A percentile compares a stretch with the other conserved stretches of the same genome.
Conservation (phyloP, 2,888 invertebrate genomes). For the Dione juno region DNA sequence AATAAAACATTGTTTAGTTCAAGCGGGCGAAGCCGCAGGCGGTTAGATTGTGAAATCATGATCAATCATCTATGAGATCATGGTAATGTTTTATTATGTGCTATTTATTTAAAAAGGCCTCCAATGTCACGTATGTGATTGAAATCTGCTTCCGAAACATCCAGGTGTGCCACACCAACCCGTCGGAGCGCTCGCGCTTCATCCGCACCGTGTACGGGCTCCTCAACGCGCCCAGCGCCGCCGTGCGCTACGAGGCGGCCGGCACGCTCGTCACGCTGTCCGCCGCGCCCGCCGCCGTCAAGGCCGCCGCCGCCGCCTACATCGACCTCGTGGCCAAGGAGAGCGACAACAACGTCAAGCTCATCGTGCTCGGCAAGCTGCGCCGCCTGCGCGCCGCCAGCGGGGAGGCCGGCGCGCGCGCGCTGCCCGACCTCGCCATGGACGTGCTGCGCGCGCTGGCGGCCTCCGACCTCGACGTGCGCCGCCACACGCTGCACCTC, state of each 20-base stretch:
- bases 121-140: too few species aligned
- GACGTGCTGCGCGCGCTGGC: slow-evolving; percentile 97
- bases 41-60: too few species aligned
- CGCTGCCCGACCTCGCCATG: slow-evolving; percentile 96
- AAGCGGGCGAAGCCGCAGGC: too few species aligned
- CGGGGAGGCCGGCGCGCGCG: slow-evolving; percentile 90
- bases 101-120: too few species aligned
- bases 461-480: slow-evolving; percentile 96
- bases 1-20: too few species aligned
- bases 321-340: slow-evolving; percentile 99
- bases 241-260: slow-evolving; percentile 99
- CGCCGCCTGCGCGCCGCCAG: slow-evolving; percentile 94
- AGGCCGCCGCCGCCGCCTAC: slow-evolving; percentile 98
- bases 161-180: slow-evolving; percentile 97
- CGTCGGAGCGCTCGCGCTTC: slow-evolving; percentile 96
- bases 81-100: too few species aligned
- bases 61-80: too few species aligned
- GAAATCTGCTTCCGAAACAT: slow-evolving; percentile 54
- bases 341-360: slow-evolving; percentile 99
- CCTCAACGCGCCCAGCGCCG: slow-evolving; percentile 96
- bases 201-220: slow-evolving; percentile 99
- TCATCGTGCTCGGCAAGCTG: slow-evolving; percentile 97
- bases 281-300: slow-evolving; percentile 98
- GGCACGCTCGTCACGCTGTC: slow-evolving; percentile 98
- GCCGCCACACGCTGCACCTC: slow-evolving; percentile 92